phyloP scores from a whole-genome alignment of 2,113 vertebrate genomes.

The Oreocharis arfaki region DNA sequence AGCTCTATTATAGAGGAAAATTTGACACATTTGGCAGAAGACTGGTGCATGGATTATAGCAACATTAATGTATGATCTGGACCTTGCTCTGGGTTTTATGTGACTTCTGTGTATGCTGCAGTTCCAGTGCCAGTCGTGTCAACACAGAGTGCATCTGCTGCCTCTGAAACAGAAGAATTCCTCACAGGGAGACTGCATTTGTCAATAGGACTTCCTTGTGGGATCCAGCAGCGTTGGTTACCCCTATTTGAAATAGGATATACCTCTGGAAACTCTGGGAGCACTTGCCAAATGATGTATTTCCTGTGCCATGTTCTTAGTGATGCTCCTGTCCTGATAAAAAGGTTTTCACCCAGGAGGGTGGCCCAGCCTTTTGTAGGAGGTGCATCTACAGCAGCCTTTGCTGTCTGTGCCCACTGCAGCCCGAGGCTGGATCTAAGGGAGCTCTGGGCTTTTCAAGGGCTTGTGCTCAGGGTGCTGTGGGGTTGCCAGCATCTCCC shows the following conservation, averaged over 20 bases:
- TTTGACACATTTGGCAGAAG: constrained; percentile 47
- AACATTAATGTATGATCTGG: neutral
- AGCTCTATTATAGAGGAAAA: constrained; percentile 36
- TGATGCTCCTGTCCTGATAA: neutral
- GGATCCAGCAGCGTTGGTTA: neutral
- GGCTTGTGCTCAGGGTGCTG: neutral
- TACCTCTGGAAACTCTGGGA: neutral
- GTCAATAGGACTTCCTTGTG: neutral
- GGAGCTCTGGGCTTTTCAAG: neutral
- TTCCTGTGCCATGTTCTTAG: neutral
- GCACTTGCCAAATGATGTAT: neutral
- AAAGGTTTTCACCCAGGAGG: neutral
- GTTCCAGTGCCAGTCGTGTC: constrained; percentile 15
- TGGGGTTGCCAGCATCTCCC: neutral
- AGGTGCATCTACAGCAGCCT: neutral
- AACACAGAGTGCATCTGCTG: constrained; percentile 12
- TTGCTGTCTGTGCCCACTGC: neutral
- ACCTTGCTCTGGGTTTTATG: constrained; percentile 23
- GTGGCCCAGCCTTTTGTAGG: neutral
- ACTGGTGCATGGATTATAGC: neutral
- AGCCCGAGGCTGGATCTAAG: neutral
- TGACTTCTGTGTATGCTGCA: neutral
- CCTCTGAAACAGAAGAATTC: neutral
- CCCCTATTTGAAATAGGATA: neutral
- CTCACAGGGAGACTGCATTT: neutral